Evolutionary conservation across 2,888 invertebrate species (phyloP), one percentile per base, ranked within the genome.

Genomic region (Drosophila kambysellisi): DNA sequence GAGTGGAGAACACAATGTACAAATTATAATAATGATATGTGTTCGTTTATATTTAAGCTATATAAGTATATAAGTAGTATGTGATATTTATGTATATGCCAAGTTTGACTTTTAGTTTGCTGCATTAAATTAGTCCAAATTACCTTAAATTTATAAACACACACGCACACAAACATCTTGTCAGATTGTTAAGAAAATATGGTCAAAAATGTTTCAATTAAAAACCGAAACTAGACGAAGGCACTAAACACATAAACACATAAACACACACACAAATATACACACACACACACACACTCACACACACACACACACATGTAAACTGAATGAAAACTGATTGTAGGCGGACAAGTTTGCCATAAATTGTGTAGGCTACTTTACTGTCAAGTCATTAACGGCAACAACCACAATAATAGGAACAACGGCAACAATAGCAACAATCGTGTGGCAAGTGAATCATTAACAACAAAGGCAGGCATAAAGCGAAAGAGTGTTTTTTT

Each of bases 121-220:
- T 81, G 81, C 56, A 74, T 86, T 88, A 83, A 87, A 87, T 87
- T 86, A 86, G 83, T 76, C 74, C 70, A 88, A 83, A 86, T 81
- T 74, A 68, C 65, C 67, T 69, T 62, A 70, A 81, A 72, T 82
- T 83, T 76, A 73, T 83, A 79, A 74, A 20, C 41, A 41, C 41
- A 11, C n/a, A 62, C 9, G 17, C 64, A 53, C 33, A 52, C 15
- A 39, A 6, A 39, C 43, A 41, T 83, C 88, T 86, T 84, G 86
- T 86, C 83, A 74, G 80, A 84, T 88, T 87, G 87, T 88, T 88
- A 88, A 76, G 84, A 83, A 84, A 88, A 88, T 88, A 85, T 88
- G 87, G 87, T 80, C 83, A 88, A 83, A 88, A 88, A 88, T 88
- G 87, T 88, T 88, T 88, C 87, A 88, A 88, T 88, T 88, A 88